Evolutionary conservation across 64 coral and sea anemone genomes (phyloP), one percentile per base, ranked within the genome.

Genomic region (Exaiptasia diaphana): DNA sequence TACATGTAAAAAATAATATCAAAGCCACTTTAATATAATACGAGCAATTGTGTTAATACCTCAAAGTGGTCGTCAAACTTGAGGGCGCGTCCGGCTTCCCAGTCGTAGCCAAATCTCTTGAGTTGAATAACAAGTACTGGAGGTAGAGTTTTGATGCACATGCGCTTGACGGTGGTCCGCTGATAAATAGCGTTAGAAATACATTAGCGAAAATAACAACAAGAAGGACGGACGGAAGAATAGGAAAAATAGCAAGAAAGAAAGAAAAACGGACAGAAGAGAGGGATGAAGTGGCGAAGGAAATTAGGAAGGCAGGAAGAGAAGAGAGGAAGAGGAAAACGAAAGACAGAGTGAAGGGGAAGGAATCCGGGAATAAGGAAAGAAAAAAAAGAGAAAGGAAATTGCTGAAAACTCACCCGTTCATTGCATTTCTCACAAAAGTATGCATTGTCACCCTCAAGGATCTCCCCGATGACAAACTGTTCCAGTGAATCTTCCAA

Each of bases 31-130:
- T 5, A 21, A 1, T 9, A 62, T 31, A 62, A 62, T 62, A 15
- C 43, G 17, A 31, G 58, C 52, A 55, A 1, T 6, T 14, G 34
- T 12, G 9, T 14, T 6, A 42, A 45, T 80, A 95, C 91, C 86
- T 95, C 91, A 67, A 95, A 95, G 68, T 95, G 82, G 29, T 95
- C 91, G 44, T 95, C 91, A 61, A 95, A 95, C 64, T 95, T 95
- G 7, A 95, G 86, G 13, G 86, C 86, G 40, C 80, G 86, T 1
- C 91, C 91, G 52, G 91, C 91, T 50, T 95, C 91, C 91, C 91
- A 95, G 74, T 95, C 91, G 21, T 95, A 95, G 2, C 91, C 91
- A 78, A 95, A 95, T 42, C 91, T 89, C 64, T 95, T 95, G 13
- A 95, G 80, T 33, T 95, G 91, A 69, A 95, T 95, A 2, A 80